Evolutionary conservation across 2,797 vertebrate species (phyloP).

Genomic region (Notamacropus eugenii): DNA sequence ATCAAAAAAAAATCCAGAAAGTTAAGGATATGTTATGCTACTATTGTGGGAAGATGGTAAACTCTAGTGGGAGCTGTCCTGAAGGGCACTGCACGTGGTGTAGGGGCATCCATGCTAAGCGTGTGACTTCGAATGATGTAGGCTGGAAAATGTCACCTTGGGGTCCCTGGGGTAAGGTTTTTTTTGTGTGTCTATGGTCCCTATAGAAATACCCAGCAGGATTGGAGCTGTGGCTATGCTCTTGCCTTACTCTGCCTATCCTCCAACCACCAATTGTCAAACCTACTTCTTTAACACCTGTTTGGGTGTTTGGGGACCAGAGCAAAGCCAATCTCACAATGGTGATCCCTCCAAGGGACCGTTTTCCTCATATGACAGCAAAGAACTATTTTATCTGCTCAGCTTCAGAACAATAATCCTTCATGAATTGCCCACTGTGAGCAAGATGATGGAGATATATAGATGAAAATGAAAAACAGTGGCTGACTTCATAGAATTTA

Average conservation of each 20-base stretch:
- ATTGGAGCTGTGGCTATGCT: neutral
- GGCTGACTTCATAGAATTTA: neutral
- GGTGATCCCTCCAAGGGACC: neutral
- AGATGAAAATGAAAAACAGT: neutral
- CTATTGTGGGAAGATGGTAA: neutral
- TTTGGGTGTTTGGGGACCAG: neutral
- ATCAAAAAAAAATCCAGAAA: neutral
- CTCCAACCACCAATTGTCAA: neutral
- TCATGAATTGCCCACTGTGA: neutral
- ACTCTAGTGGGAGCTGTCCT: neutral
- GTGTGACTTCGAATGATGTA: neutral
- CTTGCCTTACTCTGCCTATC: neutral
- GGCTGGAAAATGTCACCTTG: neutral
- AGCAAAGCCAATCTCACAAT: neutral
- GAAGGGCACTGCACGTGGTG: neutral
- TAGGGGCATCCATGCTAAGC: fast-evolving
- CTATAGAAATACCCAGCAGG: neutral
- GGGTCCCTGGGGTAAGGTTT: neutral
- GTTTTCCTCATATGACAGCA: neutral
- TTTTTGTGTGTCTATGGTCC: neutral
- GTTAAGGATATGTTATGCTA: conserved; percentile 5
- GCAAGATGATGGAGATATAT: neutral
- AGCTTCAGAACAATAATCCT: neutral
- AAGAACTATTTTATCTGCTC: neutral
- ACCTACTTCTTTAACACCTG: neutral